Base-by-base conservation (phyloP, 1,140 invertebrate species). In the Nebria ingens region DNA sequence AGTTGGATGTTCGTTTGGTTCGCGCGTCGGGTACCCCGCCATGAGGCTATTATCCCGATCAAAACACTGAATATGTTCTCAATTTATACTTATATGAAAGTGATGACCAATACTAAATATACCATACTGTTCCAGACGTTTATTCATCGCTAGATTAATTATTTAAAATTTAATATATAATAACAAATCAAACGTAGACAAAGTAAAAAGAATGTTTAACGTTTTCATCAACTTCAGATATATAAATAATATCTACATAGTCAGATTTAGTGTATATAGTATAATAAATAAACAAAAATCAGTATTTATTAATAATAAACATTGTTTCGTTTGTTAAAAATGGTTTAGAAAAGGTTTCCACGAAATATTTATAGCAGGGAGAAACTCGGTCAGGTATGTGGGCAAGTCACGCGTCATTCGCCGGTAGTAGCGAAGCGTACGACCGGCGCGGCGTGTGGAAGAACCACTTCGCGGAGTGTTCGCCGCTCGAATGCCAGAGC, bases 31-130 rank as follows among this genome's bases (percentile, higher is more conserved):
- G 25, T 34, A 34, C 25, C 25, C 25, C 25, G 25, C 25, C 25
- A 34, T 9, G 25, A 34, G 25, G 25, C 25, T 34, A 34, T 34
- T 34, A 34, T 34, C n/a, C 25, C 25, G 25, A 34, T 34, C 25
- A 34, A 34, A 34, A 34, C 25, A 34, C 25, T n/a, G 25, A 34
- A 34, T 34, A n/a, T 34, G 25, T n/a, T 6, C 25, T 34, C 25
- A n/a, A 34, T 34, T 34, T 34, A 34, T 34, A n/a, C n/a, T n/a
- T n/a, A 34, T 34, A n/a, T 34, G 25, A 34, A 34, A 34, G n/a
- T 34, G 6, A 34, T 34, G 6, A 34, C 6, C 25, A 34, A 9
- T n/a, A n/a, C n/a, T n/a, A n/a, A n/a, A n/a, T n/a, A n/a, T n/a
- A n/a, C n/a, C n/a, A n/a, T n/a, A n/a, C n/a, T n/a, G n/a, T n/a